phyloP scores from a whole-genome alignment of 2,113 vertebrate species.

The Dolichotis patagonum region DNA sequence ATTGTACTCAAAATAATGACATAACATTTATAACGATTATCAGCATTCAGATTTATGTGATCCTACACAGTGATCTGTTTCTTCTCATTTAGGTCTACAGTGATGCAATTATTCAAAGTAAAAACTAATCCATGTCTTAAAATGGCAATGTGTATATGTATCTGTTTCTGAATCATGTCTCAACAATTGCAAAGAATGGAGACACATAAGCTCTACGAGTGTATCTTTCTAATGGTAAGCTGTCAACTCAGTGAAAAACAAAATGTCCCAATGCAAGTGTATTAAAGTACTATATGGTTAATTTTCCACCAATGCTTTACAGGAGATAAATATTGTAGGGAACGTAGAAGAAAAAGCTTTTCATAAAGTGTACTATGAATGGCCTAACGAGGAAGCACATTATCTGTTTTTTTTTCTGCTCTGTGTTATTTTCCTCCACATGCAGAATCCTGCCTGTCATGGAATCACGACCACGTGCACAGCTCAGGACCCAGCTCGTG shows the following conservation, averaged over 20 bases:
- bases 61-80: neutral
- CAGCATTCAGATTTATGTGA: neutral
- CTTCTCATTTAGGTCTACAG: neutral
- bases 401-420: neutral
- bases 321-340: neutral
- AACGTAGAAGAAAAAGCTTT: neutral
- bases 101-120: neutral
- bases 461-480: fast-evolving
- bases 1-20: neutral
- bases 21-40: neutral
- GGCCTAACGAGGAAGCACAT: neutral
- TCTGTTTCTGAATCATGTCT: neutral
- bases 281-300: neutral
- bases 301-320: neutral
- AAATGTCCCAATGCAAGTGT: neutral
- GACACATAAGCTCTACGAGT: neutral
- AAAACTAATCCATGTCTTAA: neutral
- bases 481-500: fast-evolving
- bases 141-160: neutral
- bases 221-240: neutral
- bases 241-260: neutral
- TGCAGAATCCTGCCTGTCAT: neutral
- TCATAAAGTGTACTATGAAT: fast-evolving
- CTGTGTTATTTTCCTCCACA: neutral
- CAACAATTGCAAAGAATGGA: neutral